Percentiles rank a stretch among this genome's conserved stretches.
Evolutionary conservation across 2,113 vertebrate species (phyloP).

Genomic region (Oxygymnocypris stewartii): DNA sequence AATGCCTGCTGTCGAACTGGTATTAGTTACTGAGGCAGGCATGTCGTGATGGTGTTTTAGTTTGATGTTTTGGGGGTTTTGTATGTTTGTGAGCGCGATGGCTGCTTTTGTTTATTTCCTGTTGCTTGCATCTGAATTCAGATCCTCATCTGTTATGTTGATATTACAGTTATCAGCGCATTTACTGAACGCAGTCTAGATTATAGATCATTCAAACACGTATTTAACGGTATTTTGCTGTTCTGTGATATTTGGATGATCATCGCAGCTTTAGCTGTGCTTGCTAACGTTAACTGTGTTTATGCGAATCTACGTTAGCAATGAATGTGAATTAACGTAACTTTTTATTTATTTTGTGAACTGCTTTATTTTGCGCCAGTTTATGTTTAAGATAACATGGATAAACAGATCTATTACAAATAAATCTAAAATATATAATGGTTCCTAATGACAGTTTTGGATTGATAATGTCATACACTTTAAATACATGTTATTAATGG

Average conservation of each 20-base stretch:
- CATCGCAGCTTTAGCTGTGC: slow-evolving; percentile 18
- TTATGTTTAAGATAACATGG: not conserved
- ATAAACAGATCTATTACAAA: not conserved
- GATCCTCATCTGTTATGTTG: not conserved
- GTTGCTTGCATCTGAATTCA: slow-evolving; percentile 10
- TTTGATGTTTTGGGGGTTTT: not conserved
- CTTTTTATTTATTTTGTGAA: not conserved
- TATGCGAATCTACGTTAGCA: not conserved
- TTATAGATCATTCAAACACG: not conserved
- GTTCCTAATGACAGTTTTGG: not conserved
- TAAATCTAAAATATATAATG: not conserved
- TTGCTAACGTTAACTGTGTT: slow-evolving; percentile 30
- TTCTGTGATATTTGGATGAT: not conserved
- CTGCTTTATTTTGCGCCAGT: not conserved
- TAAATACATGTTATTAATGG: not conserved
- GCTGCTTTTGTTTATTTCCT: slow-evolving; percentile 43
- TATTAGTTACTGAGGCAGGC: not conserved
- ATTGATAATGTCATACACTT: not conserved
- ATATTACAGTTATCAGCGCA: not conserved
- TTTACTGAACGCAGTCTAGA: no score
- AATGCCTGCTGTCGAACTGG: not conserved
- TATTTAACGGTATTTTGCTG: not conserved
- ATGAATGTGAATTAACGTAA: not conserved
- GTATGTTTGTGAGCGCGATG: not conserved
- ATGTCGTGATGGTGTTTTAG: not conserved